Evolutionary conservation across 1,140 invertebrate genomes (phyloP), one percentile per base, ranked within the genome.

Genomic region (Gonioctena quinquepunctata): DNA sequence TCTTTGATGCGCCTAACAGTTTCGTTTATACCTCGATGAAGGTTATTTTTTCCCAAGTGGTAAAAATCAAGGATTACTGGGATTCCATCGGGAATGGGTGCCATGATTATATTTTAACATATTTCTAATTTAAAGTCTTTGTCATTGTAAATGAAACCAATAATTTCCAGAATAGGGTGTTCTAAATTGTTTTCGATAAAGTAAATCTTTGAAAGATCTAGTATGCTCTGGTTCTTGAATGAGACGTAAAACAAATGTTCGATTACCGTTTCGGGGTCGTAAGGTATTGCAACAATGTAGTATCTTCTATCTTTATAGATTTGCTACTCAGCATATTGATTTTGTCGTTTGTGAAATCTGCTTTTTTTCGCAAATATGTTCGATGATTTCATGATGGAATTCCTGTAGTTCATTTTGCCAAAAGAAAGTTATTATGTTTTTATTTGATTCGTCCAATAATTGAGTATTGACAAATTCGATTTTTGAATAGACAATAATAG

Each of bases 401-500:
- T 67, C 59, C 57, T 67, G 22, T 7, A 71, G 1, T 42, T 71
- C 67, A 19, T 70, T 70, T 66, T 70, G 54, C 19, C 49, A 42
- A 7, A 70, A 61, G 27, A 70, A 61, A 0, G 56, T 66, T 3
- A 61, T 13, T 16, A 70, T 66, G 27, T 70, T 61, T 62, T 66
- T 60, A 28, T 70, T 28, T 8, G 13, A 21, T 66, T 70, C 66
- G 19, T 70, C 64, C 61, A 66, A 52, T 21, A 66, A 16, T n/a
- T 66, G 63, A 2, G 26, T 3, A 56, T 70, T 66, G 5, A 16
- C 61, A 50, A 28, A 50, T 61, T 66, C 42, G 26, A 70, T 33
- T 70, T 70, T 66, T 7, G 56, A 70, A 65, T 66, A 70, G 23
- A 66, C 69, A 49, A 50, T 70, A 21, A 70, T 2, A 1, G 64